Conservation (phyloP, 2,113 vertebrate species). For the Sceloporus undulatus region DNA sequence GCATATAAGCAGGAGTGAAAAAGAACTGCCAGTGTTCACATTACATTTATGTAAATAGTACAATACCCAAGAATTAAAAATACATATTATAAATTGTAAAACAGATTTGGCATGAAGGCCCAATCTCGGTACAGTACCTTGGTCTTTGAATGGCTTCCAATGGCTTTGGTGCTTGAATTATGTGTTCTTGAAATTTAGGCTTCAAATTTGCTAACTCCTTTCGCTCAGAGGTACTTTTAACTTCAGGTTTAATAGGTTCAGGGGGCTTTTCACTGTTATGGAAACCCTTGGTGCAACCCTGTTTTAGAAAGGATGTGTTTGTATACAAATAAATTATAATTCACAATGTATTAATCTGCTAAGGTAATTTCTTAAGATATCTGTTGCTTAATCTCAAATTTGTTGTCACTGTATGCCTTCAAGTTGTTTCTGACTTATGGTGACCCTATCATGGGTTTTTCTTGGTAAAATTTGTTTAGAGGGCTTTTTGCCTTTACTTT, state of each 20-base stretch:
- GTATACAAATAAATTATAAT: background rate
- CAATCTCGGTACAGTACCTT: constrained; percentile 78
- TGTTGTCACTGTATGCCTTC: no score
- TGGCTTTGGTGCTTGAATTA: constrained; percentile 93
- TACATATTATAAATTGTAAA: background rate
- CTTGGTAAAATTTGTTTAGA: no score
- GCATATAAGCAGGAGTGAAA: background rate
- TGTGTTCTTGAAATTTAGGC: constrained; percentile 91
- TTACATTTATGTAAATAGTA: background rate
- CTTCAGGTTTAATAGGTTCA: constrained; percentile 93
- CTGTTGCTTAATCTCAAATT: background rate
- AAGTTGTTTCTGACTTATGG: no score
- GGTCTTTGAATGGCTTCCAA: constrained; percentile 91
- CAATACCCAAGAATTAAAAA: background rate
- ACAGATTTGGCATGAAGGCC: background rate
- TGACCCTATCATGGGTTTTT: no score
- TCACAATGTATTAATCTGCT: background rate
- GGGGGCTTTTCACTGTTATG: constrained; percentile 96
- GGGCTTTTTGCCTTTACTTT: no score
- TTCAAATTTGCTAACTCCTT: constrained; percentile 86
- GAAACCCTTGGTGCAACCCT: constrained; percentile 97
- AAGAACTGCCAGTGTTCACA: background rate
- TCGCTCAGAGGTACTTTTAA: constrained; percentile 88
- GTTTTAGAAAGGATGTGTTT: constrained; percentile 27
- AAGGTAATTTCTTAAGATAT: background rate